Conservation (phyloP, 2,797 vertebrate genomes). For the Manis pentadactyla region DNA sequence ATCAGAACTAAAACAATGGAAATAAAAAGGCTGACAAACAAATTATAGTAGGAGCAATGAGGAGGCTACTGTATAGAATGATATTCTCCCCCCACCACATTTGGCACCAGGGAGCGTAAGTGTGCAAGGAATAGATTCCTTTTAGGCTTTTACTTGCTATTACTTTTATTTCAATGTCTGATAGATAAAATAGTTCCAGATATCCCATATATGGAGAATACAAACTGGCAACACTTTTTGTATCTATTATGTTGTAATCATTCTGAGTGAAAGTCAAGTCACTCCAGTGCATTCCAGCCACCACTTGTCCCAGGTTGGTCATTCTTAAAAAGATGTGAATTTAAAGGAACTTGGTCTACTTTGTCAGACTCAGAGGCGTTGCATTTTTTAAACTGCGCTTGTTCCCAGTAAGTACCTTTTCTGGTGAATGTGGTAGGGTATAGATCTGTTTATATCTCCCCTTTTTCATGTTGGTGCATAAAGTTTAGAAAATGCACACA, state of each 20-base stretch:
- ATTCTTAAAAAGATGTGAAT: neutral
- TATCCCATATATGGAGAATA: neutral
- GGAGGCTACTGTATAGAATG: neutral
- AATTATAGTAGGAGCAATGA: neutral
- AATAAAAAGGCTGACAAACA: conserved; percentile 13
- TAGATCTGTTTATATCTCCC: neutral
- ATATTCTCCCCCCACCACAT: neutral
- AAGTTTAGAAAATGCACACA: neutral
- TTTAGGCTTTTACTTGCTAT: neutral
- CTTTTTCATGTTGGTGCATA: neutral
- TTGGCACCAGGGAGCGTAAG: neutral
- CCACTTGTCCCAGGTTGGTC: neutral
- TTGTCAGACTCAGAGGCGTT: neutral
- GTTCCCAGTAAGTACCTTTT: neutral
- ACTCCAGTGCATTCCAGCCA: neutral
- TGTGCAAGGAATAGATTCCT: neutral
- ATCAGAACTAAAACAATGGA: neutral
- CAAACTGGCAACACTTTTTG: neutral
- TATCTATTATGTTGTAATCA: neutral
- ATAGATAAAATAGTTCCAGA: neutral
- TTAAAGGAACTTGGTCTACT: neutral
- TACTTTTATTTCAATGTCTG: neutral
- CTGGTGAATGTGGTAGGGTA: neutral
- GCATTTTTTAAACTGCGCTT: neutral
- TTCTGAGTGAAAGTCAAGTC: neutral